Evolutionary conservation across 2,797 vertebrate species (phyloP), one percentile per base, ranked within the genome.

Genomic region (Myotis myotis): DNA sequence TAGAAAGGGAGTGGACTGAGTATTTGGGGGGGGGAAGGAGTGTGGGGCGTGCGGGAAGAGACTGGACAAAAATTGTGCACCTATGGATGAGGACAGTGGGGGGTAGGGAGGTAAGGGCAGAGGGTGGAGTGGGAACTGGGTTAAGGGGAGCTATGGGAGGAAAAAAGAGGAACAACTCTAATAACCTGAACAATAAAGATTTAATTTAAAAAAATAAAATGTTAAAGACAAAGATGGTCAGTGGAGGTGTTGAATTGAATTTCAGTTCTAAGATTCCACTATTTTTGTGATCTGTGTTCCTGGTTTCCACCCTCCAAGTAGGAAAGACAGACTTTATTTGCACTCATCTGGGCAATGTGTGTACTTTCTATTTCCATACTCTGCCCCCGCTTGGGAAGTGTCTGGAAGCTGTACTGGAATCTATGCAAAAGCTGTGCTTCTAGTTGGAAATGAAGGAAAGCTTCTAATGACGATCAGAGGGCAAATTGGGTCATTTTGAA

Each of bases 391-490:
- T 51, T 93, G 83, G 87, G 33, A 86, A 75, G 1, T 47, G 81
- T 95, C 93, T 94, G 30, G 87, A 75, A 92, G 47, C 33, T 66
- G 33, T 88, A 85, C 49, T 66, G 51, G 4, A 1, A 13, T 7
- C 87, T 91, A 62, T 36, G 87, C 76, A 96, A 92, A 89, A 33
- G 23, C 15, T 57, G 64, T 5, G 64, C 92, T 96, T 95, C 86
- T 62, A 82, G 10, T 72, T 96, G n/a, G 87, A 96, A 97, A 95
- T 78, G 89, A 19, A 38, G 8, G 74, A 88, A 96, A 87, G 55
- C 68, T 96, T 97, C 62, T 23, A 96, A 62, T 62, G 96, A 90
- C 96, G 53, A 97, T 89, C 94, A 97, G 95, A 97, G 33, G 86
- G 47, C 6, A 93, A 97, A 97, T 55, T 82, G 96, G 70, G 88